Percentiles rank a stretch among this genome's conserved stretches.
phyloP scores from a whole-genome alignment of 2,888 invertebrate genomes.

The Bellardia bayeri region DNA sequence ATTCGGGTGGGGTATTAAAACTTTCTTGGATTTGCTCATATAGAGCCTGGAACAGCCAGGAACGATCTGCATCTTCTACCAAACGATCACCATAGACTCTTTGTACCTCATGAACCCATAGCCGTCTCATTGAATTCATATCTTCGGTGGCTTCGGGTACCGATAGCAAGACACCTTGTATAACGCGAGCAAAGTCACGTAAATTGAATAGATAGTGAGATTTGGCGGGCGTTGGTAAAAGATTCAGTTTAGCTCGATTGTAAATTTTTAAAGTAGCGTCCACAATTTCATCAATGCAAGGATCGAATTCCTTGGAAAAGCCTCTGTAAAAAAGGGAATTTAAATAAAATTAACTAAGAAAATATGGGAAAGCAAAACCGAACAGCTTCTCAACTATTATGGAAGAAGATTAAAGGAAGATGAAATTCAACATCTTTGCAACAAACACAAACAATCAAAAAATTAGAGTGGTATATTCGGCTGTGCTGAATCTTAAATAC shows the following conservation, averaged over 20 bases:
- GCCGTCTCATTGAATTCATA: constrained; percentile 92
- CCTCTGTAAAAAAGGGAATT: constrained; percentile 86
- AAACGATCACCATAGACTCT: constrained; percentile 97
- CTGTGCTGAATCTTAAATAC: too few relatives aligned
- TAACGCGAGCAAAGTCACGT: constrained; percentile 96
- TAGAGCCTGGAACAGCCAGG: constrained; percentile 91
- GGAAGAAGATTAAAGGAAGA: too few relatives aligned
- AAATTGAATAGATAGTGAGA: constrained; percentile 98
- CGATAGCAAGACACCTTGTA: constrained; percentile 95
- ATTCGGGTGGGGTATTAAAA: constrained; percentile 89
- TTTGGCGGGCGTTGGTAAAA: constrained; percentile 96
- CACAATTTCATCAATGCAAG: constrained; percentile 95
- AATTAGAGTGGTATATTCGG: too few relatives aligned
- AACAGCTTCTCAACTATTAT: too few relatives aligned
- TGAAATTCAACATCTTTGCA: too few relatives aligned
- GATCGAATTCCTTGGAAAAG: constrained; percentile 97
- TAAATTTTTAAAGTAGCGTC: constrained; percentile 94
- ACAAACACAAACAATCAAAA: too few relatives aligned
- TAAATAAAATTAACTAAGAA: background rate
- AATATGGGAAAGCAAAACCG: too few relatives aligned
- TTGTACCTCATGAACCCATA: constrained; percentile 97
- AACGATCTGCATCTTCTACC: constrained; percentile 92
- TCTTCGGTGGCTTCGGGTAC: constrained; percentile 96
- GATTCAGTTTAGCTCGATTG: constrained; percentile 91
- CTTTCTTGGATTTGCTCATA: constrained; percentile 86